Evolutionary conservation across 2,797 vertebrate species (phyloP).

Genomic region (Geotrypetes seraphini): DNA sequence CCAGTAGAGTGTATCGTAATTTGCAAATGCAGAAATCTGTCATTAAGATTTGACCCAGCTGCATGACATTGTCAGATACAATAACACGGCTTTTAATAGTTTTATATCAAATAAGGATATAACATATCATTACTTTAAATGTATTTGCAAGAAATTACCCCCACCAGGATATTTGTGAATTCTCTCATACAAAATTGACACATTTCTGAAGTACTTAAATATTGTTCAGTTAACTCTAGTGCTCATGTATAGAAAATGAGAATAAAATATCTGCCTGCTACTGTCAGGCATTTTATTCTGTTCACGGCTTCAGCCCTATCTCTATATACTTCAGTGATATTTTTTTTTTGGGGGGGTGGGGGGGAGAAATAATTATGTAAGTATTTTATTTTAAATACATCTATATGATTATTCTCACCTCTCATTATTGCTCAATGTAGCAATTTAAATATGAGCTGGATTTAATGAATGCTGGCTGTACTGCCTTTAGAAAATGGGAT

Average conservation of each 20-base stretch:
- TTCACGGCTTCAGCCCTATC: no score
- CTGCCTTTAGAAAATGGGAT: slow-evolving; percentile 60
- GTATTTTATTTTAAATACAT: slow-evolving; percentile 64
- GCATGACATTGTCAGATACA: slow-evolving; percentile 65
- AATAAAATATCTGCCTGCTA: slow-evolving; percentile 61
- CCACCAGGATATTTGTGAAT: slow-evolving; percentile 68
- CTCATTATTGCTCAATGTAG: slow-evolving; percentile 53
- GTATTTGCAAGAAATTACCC: slow-evolving; percentile 73
- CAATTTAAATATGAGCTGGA: slow-evolving; percentile 55
- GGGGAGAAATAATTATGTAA: slow-evolving; percentile 58
- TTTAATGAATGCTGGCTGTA: slow-evolving; percentile 51
- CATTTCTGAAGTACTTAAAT: slow-evolving; percentile 68
- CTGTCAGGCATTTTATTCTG: slow-evolving; percentile 47
- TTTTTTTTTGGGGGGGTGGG: no score
- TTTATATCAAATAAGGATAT: slow-evolving; percentile 70
- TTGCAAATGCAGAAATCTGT: slow-evolving; percentile 61
- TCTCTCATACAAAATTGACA: slow-evolving; percentile 65
- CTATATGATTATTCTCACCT: slow-evolving; percentile 54
- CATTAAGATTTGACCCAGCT: slow-evolving; percentile 70
- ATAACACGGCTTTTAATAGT: slow-evolving; percentile 70
- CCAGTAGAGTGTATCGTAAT: slow-evolving; percentile 64
- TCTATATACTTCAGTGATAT: slow-evolving; percentile 57
- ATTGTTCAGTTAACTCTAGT: slow-evolving; percentile 68
- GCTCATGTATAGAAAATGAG: slow-evolving; percentile 64
- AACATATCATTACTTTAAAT: slow-evolving; percentile 75